Base-by-base conservation (phyloP, 2,797 vertebrate genomes). In the Pangasius macronema region DNA sequence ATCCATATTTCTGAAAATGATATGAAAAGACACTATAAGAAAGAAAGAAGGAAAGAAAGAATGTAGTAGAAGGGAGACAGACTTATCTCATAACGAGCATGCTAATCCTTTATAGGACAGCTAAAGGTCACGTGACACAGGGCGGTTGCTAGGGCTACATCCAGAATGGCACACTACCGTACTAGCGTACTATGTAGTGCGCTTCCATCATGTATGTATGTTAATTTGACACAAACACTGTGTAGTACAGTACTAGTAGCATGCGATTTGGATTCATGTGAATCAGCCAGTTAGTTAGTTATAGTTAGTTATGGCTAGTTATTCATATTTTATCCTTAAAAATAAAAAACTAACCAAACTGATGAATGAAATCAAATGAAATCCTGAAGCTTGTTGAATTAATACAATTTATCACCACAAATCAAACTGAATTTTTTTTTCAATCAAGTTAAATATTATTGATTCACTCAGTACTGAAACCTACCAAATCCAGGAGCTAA, bases 1-100 rank as follows among this genome's bases (percentile, higher is more conserved):
- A 5, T 92, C 93, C 95, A 95, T 96, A 24, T 73, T 55, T 51
- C 46, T 39, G 67, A 2, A 82, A 67, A 30, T 16, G 0, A 42
- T 3, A 20, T 33, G 30, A 57, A 36, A 22, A 57, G 30, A 75
- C 5, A 76, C 7, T 18, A 51, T 2, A 36, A 9, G 13, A 75
- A 59, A 86, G 22, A 68, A 30, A 81, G 11, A 77, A 30, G 63
- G 11, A 77, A 30, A 75, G 9, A 30, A 55, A 82, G 55, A 84
- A 2, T 27, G 27, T 13, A 42, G 10, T 0, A 42, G 6, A 6
- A 22, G 24, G 22, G 51, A 16, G 6, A 65, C 7, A 27, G 10
- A 22, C 33, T 8, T 4, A 11, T 39, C n/a, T 36, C 6, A 33
- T 77, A 79, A 36, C 76, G 8, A 13, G 16, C 7, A 33, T 57